phyloP scores from a whole-genome alignment of 2,888 invertebrate species.

The Cephonodes hylas region DNA sequence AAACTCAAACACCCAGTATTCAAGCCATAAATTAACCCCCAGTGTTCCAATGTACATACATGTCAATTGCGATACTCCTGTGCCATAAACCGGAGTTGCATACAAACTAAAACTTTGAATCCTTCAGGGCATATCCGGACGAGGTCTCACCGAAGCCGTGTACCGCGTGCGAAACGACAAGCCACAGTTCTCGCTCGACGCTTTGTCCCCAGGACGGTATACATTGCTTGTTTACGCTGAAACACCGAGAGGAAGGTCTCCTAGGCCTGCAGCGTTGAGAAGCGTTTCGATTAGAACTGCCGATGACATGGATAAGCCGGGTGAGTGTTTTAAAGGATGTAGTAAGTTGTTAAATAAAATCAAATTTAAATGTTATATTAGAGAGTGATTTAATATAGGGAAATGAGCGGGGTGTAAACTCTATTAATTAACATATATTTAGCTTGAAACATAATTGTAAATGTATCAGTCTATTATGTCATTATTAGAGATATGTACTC shows the following conservation, averaged over 20 bases:
- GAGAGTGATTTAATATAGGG: too few relatives aligned
- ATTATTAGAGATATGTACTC: too few relatives aligned
- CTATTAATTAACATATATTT: neutral
- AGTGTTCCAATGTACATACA: neutral
- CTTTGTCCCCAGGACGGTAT: conserved; percentile 89
- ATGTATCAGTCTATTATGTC: too few relatives aligned
- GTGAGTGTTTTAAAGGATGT: conserved; percentile 34
- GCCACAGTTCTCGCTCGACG: conserved; percentile 87
- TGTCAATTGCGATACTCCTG: neutral
- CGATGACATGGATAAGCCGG: conserved; percentile 65
- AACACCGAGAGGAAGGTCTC: conserved; percentile 90
- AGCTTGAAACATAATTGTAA: too few relatives aligned
- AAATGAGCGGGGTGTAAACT: too few relatives aligned
- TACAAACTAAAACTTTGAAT: conserved; percentile 12
- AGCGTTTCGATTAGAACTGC: conserved; percentile 75
- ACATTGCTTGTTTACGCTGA: conserved; percentile 90
- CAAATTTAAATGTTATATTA: too few relatives aligned
- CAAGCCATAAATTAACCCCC: neutral
- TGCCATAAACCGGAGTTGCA: conserved; percentile 8
- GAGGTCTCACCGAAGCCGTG: conserved; percentile 78
- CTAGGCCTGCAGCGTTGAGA: conserved; percentile 85
- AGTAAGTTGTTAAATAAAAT: neutral
- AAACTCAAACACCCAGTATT: neutral
- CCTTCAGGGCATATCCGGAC: conserved; percentile 71
- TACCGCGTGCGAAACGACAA: conserved; percentile 83